Base-by-base conservation (phyloP, 2,113 vertebrate species). In the Cololabis saira region DNA sequence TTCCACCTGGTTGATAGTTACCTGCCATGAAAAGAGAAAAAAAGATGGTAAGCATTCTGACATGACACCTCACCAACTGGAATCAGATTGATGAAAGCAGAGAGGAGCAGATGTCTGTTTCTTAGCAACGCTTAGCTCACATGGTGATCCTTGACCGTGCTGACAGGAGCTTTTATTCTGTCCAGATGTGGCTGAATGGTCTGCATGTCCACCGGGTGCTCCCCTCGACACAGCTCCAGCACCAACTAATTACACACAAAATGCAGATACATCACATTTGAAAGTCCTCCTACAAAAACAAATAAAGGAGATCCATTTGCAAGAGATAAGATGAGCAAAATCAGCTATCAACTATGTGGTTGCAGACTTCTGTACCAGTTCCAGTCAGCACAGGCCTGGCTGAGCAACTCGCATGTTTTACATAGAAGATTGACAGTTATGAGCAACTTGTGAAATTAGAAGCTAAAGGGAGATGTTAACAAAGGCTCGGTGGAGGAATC, bases 111-210 rank as follows among this genome's bases (percentile, higher is more conserved):
- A 18, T 19, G 19, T 30, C 17, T 9, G 19, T 47, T 71, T 50
- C 4, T 16, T 40, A 54, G 19, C 18, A 1, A 15, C 16, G 13
- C 40, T 47, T 47, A 18, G 27, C 85, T 85, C 58, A 90, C 86
- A 42, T 85, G 83, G 69, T 81, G 78, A 74, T 89, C 90, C 40
- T 84, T 92, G 69, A 77, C 82, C 9, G 85, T 82, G 81, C 83
- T 89, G 47, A 82, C 70, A 0, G 89, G 89, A 33, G 89, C 89
- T 84, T 90, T 92, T 22, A 92, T 90, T 17, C 88, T 78, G 68
- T 91, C 89, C 82, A 92, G 84, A 61, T 92, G 91, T 22, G 86
- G 82, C 76, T 91, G 89, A 67, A 92, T 90, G 51, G 77, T 78
- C 76, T 86, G 81, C 53, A 84, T 71, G 63, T 92, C 90, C 50